phyloP scores from a whole-genome alignment of 2,113 vertebrate genomes.

The Oreochromis spilurus region DNA sequence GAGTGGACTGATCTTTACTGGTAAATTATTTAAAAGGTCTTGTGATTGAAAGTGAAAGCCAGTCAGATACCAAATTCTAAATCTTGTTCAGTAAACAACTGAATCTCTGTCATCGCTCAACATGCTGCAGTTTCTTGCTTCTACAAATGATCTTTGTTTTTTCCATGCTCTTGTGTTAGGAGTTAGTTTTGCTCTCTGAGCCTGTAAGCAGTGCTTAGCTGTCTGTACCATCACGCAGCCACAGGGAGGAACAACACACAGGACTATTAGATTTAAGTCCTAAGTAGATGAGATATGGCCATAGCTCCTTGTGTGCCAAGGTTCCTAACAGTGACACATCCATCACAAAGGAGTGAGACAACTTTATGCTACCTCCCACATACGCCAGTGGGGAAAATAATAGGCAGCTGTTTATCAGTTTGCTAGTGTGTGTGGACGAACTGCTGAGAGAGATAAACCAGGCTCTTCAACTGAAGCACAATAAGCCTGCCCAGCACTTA shows the following conservation, averaged over 20 bases:
- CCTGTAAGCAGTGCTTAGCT: constrained; percentile 16
- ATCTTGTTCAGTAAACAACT: neutral
- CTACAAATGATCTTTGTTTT: neutral
- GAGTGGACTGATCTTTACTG: neutral
- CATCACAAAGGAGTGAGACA: neutral
- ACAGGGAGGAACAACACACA: neutral
- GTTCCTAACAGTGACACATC: constrained; percentile 22
- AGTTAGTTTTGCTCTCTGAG: constrained; percentile 3
- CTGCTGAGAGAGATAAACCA: constrained; percentile 58
- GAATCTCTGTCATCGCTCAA: neutral
- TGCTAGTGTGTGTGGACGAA: constrained; percentile 37
- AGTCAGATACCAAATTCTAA: neutral
- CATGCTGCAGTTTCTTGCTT: neutral
- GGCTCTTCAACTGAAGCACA: constrained; percentile 38
- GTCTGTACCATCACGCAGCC: constrained; percentile 2
- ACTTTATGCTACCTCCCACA: constrained; percentile 15
- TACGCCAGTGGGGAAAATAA: constrained; percentile 9
- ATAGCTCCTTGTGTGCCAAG: neutral
- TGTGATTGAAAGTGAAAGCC: neutral
- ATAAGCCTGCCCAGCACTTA: neutral
- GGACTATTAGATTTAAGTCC: constrained; percentile 20
- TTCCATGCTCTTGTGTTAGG: neutral
- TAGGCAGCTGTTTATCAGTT: constrained; percentile 53
- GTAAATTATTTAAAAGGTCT: neutral
- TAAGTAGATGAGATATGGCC: constrained; percentile 22